Conservation (phyloP, 30 jellyfish, hydroid and myxozoan species). For the Calvadosia cruxmelitensis region DNA sequence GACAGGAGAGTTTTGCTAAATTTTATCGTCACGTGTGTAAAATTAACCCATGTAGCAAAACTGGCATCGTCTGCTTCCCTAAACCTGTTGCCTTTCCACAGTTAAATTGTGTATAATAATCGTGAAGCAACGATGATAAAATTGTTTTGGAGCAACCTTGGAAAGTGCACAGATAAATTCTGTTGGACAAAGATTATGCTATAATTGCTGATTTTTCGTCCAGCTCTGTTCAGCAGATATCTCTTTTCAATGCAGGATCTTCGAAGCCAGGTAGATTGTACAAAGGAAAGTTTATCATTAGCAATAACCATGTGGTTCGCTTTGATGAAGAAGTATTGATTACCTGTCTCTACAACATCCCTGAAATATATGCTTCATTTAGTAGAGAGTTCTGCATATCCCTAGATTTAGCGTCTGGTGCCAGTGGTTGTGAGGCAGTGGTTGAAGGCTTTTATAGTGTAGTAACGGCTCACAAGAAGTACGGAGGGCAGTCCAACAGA, state of each 20-base stretch:
- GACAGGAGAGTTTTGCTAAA: too few species aligned
- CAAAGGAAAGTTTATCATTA: background rate
- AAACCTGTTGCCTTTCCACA: too few species aligned
- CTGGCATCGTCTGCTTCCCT: too few species aligned
- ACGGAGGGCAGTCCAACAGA: constrained; percentile 14
- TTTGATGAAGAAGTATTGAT: constrained; percentile 12
- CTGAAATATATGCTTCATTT: constrained; percentile 2
- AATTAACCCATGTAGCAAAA: too few species aligned
- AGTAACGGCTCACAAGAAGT: constrained; percentile 6
- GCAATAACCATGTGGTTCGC: constrained; percentile 7
- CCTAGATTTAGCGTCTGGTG: constrained; percentile 14
- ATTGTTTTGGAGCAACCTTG: constrained; percentile 15
- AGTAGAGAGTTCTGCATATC: constrained; percentile 15
- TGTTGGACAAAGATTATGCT: too few species aligned
- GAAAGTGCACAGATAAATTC: constrained; percentile 14
- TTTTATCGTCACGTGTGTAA: too few species aligned
- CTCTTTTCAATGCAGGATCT: too few species aligned
- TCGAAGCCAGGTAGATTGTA: constrained; percentile 14
- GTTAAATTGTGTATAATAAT: too few species aligned
- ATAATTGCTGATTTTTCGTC: too few species aligned
- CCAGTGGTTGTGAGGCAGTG: constrained; percentile 15
- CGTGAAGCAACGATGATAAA: constrained; percentile 10
- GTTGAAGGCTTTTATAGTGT: constrained; percentile 17
- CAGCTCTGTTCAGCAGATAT: too few species aligned
- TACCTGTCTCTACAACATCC: constrained; percentile 4